phyloP scores from a whole-genome alignment of 2,113 vertebrate genomes.

The Nycticebus coucang region DNA sequence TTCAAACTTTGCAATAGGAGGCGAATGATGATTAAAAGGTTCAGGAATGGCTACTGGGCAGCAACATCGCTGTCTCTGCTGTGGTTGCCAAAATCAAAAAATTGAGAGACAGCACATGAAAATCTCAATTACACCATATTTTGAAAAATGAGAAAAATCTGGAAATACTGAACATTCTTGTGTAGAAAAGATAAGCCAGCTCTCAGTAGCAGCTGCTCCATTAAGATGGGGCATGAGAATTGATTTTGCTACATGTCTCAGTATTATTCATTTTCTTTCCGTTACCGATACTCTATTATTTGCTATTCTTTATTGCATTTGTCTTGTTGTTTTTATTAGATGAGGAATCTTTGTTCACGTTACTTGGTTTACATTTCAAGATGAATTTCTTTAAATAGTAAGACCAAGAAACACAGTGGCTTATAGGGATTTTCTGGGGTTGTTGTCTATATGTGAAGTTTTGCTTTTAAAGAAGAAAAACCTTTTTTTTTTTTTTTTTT shows the following conservation, averaged over 20 bases:
- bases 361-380: background rate
- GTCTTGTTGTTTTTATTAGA: background rate
- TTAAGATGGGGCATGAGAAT: background rate
- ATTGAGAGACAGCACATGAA: background rate
- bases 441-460: background rate
- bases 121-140: background rate
- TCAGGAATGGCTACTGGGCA: background rate
- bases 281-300: background rate
- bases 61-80: background rate
- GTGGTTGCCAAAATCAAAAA: background rate
- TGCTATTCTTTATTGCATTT: background rate
- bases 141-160: conserved; percentile 21
- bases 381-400: background rate
- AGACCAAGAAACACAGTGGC: background rate
- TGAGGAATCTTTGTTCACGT: background rate
- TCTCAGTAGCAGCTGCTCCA: background rate
- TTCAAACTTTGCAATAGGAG: background rate
- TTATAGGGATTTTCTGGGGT: background rate
- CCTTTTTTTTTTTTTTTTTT: too few species aligned
- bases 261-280: background rate
- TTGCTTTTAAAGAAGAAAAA: conserved; percentile 11
- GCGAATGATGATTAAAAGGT: background rate
- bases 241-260: background rate
- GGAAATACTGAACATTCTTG: background rate
- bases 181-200: background rate